These are phyloP conservation scores for Clarias platycephalus DNA, from an alignment of 2,797 vertebrate genomes.

Conservation along the genomic window DNA sequence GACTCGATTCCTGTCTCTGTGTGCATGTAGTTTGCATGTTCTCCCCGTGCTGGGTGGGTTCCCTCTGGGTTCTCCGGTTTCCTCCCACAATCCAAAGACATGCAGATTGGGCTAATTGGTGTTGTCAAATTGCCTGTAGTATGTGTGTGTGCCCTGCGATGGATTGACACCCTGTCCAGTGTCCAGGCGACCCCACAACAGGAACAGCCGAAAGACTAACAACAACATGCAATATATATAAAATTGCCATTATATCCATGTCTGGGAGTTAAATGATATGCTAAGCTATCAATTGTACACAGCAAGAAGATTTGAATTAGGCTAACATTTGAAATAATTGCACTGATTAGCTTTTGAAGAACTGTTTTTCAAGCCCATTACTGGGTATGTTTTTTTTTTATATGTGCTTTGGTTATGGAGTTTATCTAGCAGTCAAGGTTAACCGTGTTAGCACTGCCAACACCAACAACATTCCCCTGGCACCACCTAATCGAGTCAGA, in stretches of 20 bases:
- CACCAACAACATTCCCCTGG: constrained; percentile 23
- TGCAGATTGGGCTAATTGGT: no score
- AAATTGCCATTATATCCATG: neutral
- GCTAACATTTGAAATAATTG: neutral
- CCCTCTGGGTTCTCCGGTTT: no score
- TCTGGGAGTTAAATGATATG: neutral
- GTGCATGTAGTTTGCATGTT: no score
- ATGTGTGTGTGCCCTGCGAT: no score
- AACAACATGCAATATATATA: neutral
- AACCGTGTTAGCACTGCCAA: constrained; percentile 4
- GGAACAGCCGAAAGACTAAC: no score
- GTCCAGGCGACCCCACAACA: no score
- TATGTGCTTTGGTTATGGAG: neutral
- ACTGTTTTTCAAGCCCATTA: neutral
- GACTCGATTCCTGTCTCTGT: no score
- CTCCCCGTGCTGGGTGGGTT: no score
- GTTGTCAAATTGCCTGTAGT: no score
- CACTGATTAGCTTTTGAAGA: neutral
- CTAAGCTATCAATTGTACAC: neutral
- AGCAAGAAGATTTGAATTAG: neutral
- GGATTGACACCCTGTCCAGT: no score
- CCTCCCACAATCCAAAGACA: no score
- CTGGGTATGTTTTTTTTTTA: neutral
- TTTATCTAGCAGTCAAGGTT: constrained; percentile 30
- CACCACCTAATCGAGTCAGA: neutral